Evolutionary conservation across 2,888 invertebrate species (phyloP).

Genomic region (Tipula vernalis): DNA sequence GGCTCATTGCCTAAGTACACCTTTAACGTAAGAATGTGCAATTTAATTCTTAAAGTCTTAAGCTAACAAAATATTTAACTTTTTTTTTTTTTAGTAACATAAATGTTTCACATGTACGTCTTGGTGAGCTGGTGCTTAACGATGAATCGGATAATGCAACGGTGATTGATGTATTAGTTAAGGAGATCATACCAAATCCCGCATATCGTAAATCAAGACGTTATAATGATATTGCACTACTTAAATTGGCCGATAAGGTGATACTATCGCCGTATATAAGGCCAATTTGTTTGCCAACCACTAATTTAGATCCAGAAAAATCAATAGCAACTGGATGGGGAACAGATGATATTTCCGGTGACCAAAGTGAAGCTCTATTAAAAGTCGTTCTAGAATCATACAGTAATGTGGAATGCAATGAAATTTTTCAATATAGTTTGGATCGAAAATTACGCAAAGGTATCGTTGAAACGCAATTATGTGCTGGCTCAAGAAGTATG

Average conservation of each 20-base stretch:
- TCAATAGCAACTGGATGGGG: slow-evolving; percentile 36
- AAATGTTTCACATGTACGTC: slow-evolving; percentile 23
- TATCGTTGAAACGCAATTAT: slow-evolving; percentile 39
- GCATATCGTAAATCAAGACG: slow-evolving; percentile 31
- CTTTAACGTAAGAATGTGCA: neutral
- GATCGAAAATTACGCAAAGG: slow-evolving; percentile 28
- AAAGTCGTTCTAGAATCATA: slow-evolving; percentile 37
- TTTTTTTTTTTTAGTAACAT: slow-evolving; percentile 16
- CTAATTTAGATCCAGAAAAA: slow-evolving; percentile 18
- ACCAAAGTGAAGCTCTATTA: slow-evolving; percentile 27
- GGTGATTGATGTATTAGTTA: slow-evolving; percentile 26
- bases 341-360: slow-evolving; percentile 23
- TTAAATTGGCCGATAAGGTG: slow-evolving; percentile 27
- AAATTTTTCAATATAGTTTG: slow-evolving; percentile 19
- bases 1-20: slow-evolving; percentile 39
- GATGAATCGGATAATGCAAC: slow-evolving; percentile 24
- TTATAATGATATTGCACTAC: slow-evolving; percentile 39
- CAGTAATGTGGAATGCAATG: slow-evolving; percentile 28
- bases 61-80: neutral
- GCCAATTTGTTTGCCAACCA: slow-evolving; percentile 29
- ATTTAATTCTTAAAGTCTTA: neutral
- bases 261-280: slow-evolving; percentile 25
- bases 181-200: slow-evolving; percentile 32
- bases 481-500: slow-evolving; percentile 38
- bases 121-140: slow-evolving; percentile 32